Evolutionary conservation across 2,888 invertebrate species (phyloP).

Genomic region (Nomada lathburiana): DNA sequence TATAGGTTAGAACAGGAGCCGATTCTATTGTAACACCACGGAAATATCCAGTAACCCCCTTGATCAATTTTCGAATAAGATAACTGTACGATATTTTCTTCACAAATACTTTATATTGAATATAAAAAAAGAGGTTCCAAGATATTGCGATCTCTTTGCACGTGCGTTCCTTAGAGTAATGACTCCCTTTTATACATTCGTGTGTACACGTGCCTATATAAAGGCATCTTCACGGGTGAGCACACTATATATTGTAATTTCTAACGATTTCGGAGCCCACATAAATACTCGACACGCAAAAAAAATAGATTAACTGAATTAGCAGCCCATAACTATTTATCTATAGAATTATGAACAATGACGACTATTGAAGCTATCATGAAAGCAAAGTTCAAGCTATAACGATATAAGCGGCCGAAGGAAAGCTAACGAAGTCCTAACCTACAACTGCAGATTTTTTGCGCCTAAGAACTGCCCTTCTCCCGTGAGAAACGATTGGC

Average conservation of each 20-base stretch:
- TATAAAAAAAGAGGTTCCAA: not conserved
- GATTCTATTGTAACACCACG: slow-evolving; percentile 14
- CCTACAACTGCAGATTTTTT: slow-evolving; percentile 19
- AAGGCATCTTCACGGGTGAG: slow-evolving; percentile 25
- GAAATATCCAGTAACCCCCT: slow-evolving; percentile 2
- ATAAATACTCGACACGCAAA: not conserved
- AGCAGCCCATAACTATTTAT: slow-evolving; percentile 9
- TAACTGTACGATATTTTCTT: not conserved
- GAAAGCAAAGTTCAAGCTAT: slow-evolving; percentile 44
- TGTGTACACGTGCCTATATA: slow-evolving; percentile 42
- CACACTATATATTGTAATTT: slow-evolving; percentile 20
- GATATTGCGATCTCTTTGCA: slow-evolving; percentile 33
- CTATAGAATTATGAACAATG: slow-evolving; percentile 12
- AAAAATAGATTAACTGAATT: slow-evolving; percentile 17
- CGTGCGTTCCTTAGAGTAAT: slow-evolving; percentile 27
- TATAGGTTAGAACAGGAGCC: slow-evolving; percentile 51
- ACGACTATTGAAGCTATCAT: slow-evolving; percentile 24
- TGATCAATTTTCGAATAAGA: not conserved
- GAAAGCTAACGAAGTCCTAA: slow-evolving; percentile 36
- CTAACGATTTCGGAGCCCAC: slow-evolving; percentile 6
- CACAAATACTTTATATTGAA: not conserved
- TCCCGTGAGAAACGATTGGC: not conserved
- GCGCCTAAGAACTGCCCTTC: not conserved
- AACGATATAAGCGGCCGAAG: not conserved
- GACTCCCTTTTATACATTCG: slow-evolving; percentile 27